A percentile compares a stretch with the other conserved stretches of the same genome.
Evolutionary conservation across 2,888 invertebrate species (phyloP).

Genomic region (Scelioninae gen. 1): DNA sequence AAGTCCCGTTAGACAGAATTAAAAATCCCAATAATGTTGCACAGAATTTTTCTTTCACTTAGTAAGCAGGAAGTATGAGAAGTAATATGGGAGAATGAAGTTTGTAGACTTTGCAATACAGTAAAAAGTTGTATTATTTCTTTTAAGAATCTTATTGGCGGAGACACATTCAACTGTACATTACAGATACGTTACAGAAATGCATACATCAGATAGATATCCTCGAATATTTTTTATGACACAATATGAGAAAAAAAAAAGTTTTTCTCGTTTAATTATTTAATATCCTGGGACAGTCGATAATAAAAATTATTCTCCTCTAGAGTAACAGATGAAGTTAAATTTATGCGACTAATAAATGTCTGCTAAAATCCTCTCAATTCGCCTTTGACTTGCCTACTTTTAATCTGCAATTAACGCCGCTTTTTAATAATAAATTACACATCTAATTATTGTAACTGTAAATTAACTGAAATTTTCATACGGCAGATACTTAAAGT

Average conservation of each 20-base stretch:
- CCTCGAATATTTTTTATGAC: slow-evolving; percentile 10
- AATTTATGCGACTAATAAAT: slow-evolving; percentile 51
- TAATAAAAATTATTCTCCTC: slow-evolving; percentile 27
- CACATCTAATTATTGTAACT: slow-evolving; percentile 2
- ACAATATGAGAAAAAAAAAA: neutral
- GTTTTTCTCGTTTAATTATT: slow-evolving; percentile 26
- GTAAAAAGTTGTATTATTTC: slow-evolving; percentile 74
- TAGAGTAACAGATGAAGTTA: slow-evolving; percentile 18
- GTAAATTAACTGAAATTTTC: neutral
- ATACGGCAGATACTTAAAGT: too few relatives aligned
- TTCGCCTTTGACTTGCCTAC: slow-evolving; percentile 10
- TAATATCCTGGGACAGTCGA: neutral
- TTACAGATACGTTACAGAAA: slow-evolving; percentile 20
- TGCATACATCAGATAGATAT: slow-evolving; percentile 27
- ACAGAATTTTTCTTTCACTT: slow-evolving; percentile 27
- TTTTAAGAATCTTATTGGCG: slow-evolving; percentile 32
- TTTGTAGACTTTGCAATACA: slow-evolving; percentile 73
- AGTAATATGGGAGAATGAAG: slow-evolving; percentile 68
- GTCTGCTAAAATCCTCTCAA: slow-evolving; percentile 25
- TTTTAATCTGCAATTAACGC: slow-evolving; percentile 38
- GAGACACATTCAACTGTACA: slow-evolving; percentile 36
- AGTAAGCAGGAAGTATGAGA: slow-evolving; percentile 44
- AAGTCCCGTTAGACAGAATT: slow-evolving; percentile 17
- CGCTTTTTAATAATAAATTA: slow-evolving; percentile 18
- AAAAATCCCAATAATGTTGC: slow-evolving; percentile 12